Percentiles rank a stretch among this genome's conserved stretches.
These are phyloP conservation scores for Acanthosepion lycidas DNA, from an alignment of 2,888 invertebrate genomes.

Conservation along the genomic window DNA sequence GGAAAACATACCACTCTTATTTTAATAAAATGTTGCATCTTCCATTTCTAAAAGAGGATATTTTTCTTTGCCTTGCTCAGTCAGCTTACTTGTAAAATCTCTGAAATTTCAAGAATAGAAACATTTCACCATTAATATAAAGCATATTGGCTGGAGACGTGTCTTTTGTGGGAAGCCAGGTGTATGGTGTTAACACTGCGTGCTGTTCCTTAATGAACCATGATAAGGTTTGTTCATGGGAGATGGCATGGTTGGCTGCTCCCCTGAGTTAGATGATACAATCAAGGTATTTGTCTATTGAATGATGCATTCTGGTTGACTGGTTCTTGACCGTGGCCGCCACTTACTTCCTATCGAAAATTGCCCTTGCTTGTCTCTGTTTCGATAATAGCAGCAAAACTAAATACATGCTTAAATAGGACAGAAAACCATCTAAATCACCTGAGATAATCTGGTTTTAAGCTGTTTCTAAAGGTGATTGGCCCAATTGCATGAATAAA, in stretches of 20 bases:
- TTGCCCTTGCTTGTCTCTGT: not conserved
- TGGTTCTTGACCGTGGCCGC: not conserved
- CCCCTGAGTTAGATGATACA: not conserved
- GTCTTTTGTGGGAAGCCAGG: not conserved
- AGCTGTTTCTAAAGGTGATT: too few relatives aligned
- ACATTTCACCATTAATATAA: too few relatives aligned
- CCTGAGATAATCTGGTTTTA: not conserved
- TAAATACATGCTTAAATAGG: not conserved
- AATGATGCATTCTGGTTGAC: constrained; percentile 33
- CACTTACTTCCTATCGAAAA: not conserved
- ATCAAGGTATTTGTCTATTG: not conserved
- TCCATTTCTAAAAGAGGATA: too few relatives aligned
- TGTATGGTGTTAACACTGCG: not conserved
- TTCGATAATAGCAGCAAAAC: not conserved
- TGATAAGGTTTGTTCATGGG: not conserved
- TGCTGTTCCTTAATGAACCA: not conserved
- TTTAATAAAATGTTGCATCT: too few relatives aligned
- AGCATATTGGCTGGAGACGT: not conserved
- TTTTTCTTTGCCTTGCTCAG: too few relatives aligned
- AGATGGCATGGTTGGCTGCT: not conserved
- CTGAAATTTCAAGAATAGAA: too few relatives aligned
- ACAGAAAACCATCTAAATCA: not conserved
- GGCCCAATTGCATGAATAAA: too few relatives aligned
- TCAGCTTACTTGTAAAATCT: too few relatives aligned
- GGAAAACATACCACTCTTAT: too few relatives aligned